These are phyloP conservation scores for Rhizoglyphus robini DNA, from an alignment of 1,140 invertebrate species.

Conservation along the genomic window DNA sequence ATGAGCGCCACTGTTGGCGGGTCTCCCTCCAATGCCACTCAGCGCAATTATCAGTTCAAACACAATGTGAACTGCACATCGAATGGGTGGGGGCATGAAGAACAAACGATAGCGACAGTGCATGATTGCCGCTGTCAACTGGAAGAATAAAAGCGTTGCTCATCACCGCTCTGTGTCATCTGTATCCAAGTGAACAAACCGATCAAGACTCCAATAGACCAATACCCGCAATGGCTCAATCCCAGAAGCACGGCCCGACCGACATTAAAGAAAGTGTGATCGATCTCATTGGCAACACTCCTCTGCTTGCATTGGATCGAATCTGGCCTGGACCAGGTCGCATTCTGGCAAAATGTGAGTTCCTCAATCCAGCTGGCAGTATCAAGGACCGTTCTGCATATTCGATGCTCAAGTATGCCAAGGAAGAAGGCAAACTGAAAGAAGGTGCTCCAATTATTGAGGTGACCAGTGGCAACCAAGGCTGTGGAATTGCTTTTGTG, in stretches of 20 bases:
- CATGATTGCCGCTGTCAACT: too few species aligned
- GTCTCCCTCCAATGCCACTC: too few species aligned
- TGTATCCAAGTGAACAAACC: too few species aligned
- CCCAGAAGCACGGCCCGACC: constrained; percentile 1
- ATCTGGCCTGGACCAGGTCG: constrained; percentile 22
- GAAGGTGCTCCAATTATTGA: constrained; percentile 15
- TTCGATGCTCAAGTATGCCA: constrained; percentile 20
- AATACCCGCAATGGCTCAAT: neutral
- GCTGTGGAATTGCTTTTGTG: constrained; percentile 21
- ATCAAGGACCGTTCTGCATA: constrained; percentile 22
- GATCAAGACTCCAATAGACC: too few species aligned
- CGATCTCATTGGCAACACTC: constrained; percentile 22
- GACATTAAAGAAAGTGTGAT: constrained; percentile 8
- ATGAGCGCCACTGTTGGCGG: too few species aligned
- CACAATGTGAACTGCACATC: too few species aligned
- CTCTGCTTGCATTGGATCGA: constrained; percentile 20
- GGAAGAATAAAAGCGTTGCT: too few species aligned
- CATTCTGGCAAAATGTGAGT: constrained; percentile 23
- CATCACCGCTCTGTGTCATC: too few species aligned
- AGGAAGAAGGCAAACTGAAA: constrained; percentile 10
- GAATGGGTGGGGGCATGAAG: too few species aligned
- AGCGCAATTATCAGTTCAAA: too few species aligned
- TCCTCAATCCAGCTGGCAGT: constrained; percentile 15
- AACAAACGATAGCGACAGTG: too few species aligned
- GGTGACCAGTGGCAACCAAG: constrained; percentile 23